Percentiles rank a stretch among this genome's conserved stretches.
Evolutionary conservation across 2,113 vertebrate genomes (phyloP).

Genomic region (Thermophis baileyi): DNA sequence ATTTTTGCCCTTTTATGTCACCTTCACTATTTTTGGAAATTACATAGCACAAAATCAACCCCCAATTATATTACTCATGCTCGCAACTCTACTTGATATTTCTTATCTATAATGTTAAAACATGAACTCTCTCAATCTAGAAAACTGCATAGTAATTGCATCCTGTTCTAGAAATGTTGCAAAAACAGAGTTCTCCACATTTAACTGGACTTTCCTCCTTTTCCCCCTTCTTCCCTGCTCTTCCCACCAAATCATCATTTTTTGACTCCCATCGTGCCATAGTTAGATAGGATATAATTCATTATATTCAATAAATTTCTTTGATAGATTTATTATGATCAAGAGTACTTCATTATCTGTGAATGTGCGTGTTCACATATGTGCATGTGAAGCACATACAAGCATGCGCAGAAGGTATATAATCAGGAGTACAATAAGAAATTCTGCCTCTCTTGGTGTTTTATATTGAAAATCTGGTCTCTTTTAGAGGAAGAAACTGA

Average conservation of each 20-base stretch:
- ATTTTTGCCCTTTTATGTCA: not conserved
- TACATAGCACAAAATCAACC: not conserved
- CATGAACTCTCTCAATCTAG: not conserved
- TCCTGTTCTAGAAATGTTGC: not conserved
- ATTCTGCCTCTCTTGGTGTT: not conserved
- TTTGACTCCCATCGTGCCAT: not conserved
- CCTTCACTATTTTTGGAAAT: not conserved
- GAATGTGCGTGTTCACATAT: not conserved
- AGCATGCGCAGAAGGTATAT: not conserved
- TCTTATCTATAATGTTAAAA: not conserved
- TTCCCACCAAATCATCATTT: not conserved
- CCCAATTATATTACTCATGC: not conserved
- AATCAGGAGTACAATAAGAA: not conserved
- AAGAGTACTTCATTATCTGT: not conserved
- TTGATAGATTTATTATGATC: not conserved
- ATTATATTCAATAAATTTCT: not conserved
- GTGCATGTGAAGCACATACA: not conserved
- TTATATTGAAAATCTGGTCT: not conserved
- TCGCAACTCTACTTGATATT: not conserved
- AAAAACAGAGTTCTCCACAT: not conserved
- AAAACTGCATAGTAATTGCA: not conserved
- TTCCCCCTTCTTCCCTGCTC: not conserved
- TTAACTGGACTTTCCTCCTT: not conserved
- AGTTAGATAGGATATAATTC: not conserved
- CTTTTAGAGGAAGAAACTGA: not conserved